Percentiles rank a stretch among this genome's conserved stretches.
Conservation (phyloP, 2,113 vertebrate species). For the Odontophorus gujanensis region DNA sequence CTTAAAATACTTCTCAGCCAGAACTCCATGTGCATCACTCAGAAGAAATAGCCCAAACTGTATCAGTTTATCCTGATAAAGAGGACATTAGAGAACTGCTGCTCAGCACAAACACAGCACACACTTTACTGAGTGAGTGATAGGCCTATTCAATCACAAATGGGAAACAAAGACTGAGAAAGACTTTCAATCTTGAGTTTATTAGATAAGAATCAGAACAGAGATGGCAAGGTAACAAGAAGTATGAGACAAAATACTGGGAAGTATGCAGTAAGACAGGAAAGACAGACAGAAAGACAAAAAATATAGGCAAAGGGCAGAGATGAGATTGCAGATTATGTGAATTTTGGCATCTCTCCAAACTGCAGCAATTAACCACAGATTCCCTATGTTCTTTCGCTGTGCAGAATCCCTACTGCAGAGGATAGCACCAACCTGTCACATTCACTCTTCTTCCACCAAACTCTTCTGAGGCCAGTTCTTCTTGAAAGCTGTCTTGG, state of each 20-base stretch:
- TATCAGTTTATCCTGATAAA: not conserved
- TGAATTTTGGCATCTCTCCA: not conserved
- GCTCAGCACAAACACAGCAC: not conserved
- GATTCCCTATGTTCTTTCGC: not conserved
- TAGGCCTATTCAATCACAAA: not conserved
- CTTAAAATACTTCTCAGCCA: conserved; percentile 6
- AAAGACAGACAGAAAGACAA: not conserved
- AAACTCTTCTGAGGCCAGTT: not conserved
- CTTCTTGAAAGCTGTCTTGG: not conserved
- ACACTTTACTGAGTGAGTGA: not conserved
- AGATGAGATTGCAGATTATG: not conserved
- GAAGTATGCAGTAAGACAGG: not conserved
- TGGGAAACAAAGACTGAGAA: not conserved
- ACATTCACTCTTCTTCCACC: not conserved
- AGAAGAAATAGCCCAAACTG: not conserved
- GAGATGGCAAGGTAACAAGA: not conserved
- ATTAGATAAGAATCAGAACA: not conserved
- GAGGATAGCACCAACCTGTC: rapidly evolving
- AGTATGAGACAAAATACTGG: not conserved
- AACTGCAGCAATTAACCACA: not conserved
- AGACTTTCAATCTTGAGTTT: not conserved
- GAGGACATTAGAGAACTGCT: not conserved
- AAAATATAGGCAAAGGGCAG: not conserved
- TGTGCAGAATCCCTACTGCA: not conserved
- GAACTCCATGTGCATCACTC: not conserved